Conservation (phyloP, 2,888 invertebrate genomes). For the Tachina grossa region DNA sequence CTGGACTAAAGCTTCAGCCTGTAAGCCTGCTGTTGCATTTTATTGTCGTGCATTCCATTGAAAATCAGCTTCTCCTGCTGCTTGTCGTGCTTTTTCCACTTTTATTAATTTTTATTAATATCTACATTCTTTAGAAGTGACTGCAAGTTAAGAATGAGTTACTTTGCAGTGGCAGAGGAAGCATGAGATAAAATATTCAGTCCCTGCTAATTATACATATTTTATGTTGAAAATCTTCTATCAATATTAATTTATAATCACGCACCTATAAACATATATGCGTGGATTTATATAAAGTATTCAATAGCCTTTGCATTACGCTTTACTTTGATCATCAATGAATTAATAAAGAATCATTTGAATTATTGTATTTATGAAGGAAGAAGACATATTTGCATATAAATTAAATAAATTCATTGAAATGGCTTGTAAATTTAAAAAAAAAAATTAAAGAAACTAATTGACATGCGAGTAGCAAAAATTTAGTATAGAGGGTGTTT, state of each 20-base stretch:
- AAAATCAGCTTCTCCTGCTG: slow-evolving; percentile 42
- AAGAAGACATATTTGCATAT: slow-evolving; percentile 49
- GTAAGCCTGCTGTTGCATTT: slow-evolving; percentile 67
- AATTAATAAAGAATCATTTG: slow-evolving; percentile 21
- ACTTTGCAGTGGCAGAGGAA: not conserved
- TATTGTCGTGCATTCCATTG: slow-evolving; percentile 58
- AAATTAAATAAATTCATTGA: slow-evolving; percentile 47
- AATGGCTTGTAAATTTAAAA: slow-evolving; percentile 1
- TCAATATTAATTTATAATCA: slow-evolving; percentile 69
- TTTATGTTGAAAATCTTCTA: slow-evolving; percentile 47
- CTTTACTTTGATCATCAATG: slow-evolving; percentile 65
- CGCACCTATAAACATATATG: slow-evolving; percentile 28
- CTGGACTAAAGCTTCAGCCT: slow-evolving; percentile 35
- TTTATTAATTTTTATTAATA: slow-evolving; percentile 11
- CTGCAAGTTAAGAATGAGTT: slow-evolving; percentile 13
- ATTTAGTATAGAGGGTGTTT: no score
- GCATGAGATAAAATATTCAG: slow-evolving; percentile 14
- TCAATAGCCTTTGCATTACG: slow-evolving; percentile 55
- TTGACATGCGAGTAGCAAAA: no score
- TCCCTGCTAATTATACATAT: slow-evolving; percentile 60
- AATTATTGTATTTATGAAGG: slow-evolving; percentile 15
- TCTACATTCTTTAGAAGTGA: slow-evolving; percentile 6
- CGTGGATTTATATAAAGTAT: slow-evolving; percentile 30
- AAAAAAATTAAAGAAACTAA: no score
- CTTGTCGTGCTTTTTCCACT: not conserved